Conservation (phyloP, 2,888 invertebrate genomes). For the Drosophila hamatofila region DNA sequence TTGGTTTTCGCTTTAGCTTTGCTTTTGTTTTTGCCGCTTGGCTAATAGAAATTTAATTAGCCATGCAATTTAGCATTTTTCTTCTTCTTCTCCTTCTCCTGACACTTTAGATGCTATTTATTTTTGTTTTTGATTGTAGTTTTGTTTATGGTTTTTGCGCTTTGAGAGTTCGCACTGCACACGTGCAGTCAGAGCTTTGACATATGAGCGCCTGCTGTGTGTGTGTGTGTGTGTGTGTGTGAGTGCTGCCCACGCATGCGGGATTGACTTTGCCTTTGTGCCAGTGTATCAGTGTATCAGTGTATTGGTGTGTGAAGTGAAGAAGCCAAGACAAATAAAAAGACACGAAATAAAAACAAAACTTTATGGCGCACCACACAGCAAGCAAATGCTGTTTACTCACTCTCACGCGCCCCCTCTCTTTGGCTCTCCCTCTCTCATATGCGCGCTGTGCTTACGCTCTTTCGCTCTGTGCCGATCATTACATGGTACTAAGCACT, state of each 20-base stretch:
- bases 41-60: constrained; percentile 61
- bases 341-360: constrained; percentile 66
- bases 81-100: constrained; percentile 12
- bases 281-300: constrained; percentile 11
- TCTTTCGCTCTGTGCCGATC: constrained; percentile 25
- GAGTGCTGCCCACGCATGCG: constrained; percentile 55
- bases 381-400: constrained; percentile 26
- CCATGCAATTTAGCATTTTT: constrained; percentile 45
- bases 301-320: constrained; percentile 45
- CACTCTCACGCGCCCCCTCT: constrained; percentile 18
- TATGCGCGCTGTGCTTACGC: neutral
- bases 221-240: constrained; percentile 14
- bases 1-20: constrained; percentile 12
- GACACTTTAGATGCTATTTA: constrained; percentile 13
- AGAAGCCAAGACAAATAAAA: constrained; percentile 64
- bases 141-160: constrained; percentile 42
- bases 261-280: constrained; percentile 32
- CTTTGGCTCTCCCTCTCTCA: neutral
- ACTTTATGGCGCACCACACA: constrained; percentile 56
- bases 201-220: constrained; percentile 14
- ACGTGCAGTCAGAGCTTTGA: constrained; percentile 63
- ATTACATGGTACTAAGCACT: neutral
- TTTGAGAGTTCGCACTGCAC: constrained; percentile 53
- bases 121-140: constrained; percentile 2
- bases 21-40: constrained; percentile 19